A percentile compares a stretch with the other conserved stretches of the same genome.
phyloP scores from a whole-genome alignment of 2,888 invertebrate genomes.

The Patella pellucida region DNA sequence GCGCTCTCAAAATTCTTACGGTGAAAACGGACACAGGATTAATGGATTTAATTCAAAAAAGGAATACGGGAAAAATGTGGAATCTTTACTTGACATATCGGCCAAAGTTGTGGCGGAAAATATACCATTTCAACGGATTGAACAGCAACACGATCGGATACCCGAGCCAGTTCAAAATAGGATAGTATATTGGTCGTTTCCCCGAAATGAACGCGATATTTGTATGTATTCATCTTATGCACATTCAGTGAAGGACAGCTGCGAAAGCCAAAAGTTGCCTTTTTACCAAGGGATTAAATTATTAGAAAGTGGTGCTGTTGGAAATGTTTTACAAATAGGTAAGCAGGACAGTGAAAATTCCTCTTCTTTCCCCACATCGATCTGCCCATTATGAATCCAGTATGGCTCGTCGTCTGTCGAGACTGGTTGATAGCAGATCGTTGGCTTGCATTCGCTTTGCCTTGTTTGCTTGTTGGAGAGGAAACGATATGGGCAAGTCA shows the following conservation, averaged over 20 bases:
- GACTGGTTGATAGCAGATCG: too few species aligned
- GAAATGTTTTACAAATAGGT: conserved; percentile 91
- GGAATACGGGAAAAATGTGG: conserved; percentile 66
- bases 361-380: too few species aligned
- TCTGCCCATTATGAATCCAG: too few species aligned
- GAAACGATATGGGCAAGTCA: neutral
- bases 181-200: conserved; percentile 91
- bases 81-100: conserved; percentile 85
- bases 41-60: conserved; percentile 52
- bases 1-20: conserved; percentile 53
- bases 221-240: conserved; percentile 89
- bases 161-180: conserved; percentile 90
- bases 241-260: conserved; percentile 69
- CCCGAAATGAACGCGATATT: conserved; percentile 88
- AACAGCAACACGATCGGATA: conserved; percentile 88
- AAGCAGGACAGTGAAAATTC: conserved; percentile 70
- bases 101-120: conserved; percentile 87
- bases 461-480: too few species aligned
- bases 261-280: conserved; percentile 85
- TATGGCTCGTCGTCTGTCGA: too few species aligned
- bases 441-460: too few species aligned
- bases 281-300: conserved; percentile 89
- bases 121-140: conserved; percentile 88
- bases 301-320: conserved; percentile 85
- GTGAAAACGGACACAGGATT: conserved; percentile 47